phyloP scores from a whole-genome alignment of 2,888 invertebrate genomes.

The Caenorhabditis parvicauda region DNA sequence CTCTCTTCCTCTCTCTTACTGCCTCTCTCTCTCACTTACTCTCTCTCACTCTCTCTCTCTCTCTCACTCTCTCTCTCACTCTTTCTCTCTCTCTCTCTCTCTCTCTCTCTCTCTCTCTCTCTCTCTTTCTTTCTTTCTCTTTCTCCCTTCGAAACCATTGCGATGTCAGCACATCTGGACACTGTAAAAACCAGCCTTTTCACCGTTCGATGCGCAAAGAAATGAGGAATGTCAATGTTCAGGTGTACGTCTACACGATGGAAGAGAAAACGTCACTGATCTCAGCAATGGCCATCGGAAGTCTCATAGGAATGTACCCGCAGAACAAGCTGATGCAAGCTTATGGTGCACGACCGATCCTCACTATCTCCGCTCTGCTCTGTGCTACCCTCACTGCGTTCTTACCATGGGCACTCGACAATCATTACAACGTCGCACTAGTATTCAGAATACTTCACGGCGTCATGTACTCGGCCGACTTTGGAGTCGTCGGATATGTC shows the following conservation, averaged over 20 bases:
- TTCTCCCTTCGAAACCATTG: neutral
- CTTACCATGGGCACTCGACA: slow-evolving; percentile 32
- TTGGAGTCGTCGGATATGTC: slow-evolving; percentile 34
- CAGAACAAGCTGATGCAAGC: slow-evolving; percentile 27
- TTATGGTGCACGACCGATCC: slow-evolving; percentile 20
- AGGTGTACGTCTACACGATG: slow-evolving; percentile 31
- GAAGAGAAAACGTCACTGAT: slow-evolving; percentile 33
- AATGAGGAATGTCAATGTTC: slow-evolving; percentile 5
- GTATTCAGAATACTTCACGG: slow-evolving; percentile 32
- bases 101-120: neutral
- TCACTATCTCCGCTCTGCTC: slow-evolving; percentile 21
- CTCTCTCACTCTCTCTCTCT: neutral
- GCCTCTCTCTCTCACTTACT: too few relatives aligned
- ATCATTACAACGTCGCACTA: slow-evolving; percentile 21
- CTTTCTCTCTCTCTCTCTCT: neutral
- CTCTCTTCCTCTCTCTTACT: too few relatives aligned
- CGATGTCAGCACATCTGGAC: neutral
- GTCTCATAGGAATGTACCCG: slow-evolving; percentile 38
- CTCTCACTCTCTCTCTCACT: neutral
- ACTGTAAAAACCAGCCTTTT: slow-evolving; percentile 9
- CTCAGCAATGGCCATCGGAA: slow-evolving; percentile 36
- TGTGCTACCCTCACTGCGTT: slow-evolving; percentile 24
- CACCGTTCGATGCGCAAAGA: too few relatives aligned
- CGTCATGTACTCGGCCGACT: slow-evolving; percentile 33
- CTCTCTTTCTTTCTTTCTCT: neutral